A percentile compares a stretch with the other conserved stretches of the same genome.
Evolutionary conservation across 1,140 invertebrate species (phyloP).

Genomic region (Magallana ariakensis): DNA sequence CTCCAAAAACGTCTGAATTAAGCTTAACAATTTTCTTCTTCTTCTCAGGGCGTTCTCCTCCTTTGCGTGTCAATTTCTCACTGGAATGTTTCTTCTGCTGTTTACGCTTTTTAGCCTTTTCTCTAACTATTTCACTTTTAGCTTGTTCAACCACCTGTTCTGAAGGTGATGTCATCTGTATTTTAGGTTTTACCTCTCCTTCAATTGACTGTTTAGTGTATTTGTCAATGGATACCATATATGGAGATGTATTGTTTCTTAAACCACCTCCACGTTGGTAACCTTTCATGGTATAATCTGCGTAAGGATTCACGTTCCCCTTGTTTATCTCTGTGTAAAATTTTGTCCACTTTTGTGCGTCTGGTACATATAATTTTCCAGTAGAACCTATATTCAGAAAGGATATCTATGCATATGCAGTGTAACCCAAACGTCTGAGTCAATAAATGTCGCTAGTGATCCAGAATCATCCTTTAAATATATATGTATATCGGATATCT

Average conservation of each 20-base stretch:
- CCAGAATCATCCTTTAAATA: constrained; percentile 17
- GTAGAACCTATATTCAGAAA: not conserved
- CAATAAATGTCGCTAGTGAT: not conserved
- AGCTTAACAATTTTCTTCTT: too few species aligned
- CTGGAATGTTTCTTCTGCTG: not conserved
- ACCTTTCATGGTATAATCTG: constrained; percentile 2
- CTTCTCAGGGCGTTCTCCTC: not conserved
- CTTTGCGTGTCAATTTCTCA: not conserved
- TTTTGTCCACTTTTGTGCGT: constrained; percentile 2
- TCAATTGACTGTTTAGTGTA: not conserved
- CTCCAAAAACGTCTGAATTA: too few species aligned
- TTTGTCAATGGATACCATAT: constrained; percentile 28
- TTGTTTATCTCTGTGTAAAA: constrained; percentile 6
- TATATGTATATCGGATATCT: not conserved
- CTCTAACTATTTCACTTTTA: constrained; percentile 36
- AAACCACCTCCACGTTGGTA: constrained; percentile 12
- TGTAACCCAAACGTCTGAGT: constrained; percentile 33
- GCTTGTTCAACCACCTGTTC: constrained; percentile 47
- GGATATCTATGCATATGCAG: constrained; percentile 35
- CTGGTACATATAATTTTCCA: constrained; percentile 8
- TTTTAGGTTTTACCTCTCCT: not conserved
- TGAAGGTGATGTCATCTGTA: constrained; percentile 29
- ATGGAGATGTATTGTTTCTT: constrained; percentile 6
- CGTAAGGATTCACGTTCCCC: constrained; percentile 9
- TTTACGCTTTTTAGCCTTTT: not conserved